Evolutionary conservation across 2,113 vertebrate species (phyloP).

Genomic region (Spea bombifrons): DNA sequence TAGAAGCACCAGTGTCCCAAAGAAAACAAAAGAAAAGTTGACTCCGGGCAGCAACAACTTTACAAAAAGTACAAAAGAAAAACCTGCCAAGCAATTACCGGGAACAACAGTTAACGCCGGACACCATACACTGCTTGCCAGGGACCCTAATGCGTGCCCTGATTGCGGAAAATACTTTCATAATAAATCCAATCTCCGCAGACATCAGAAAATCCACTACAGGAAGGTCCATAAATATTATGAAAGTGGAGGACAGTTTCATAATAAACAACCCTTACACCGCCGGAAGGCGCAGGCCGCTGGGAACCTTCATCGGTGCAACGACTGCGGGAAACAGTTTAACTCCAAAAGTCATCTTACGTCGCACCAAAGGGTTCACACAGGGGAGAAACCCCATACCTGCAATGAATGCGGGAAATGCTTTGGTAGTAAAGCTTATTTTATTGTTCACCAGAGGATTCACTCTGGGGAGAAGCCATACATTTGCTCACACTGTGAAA

Average conservation of each 20-base stretch:
- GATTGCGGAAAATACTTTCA: slow-evolving; percentile 26
- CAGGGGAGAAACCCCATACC: slow-evolving; percentile 44
- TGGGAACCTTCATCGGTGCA: slow-evolving; percentile 63
- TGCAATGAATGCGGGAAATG: slow-evolving; percentile 44
- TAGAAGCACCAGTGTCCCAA: too few relatives aligned
- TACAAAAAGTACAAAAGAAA: background rate
- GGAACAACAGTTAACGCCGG: background rate
- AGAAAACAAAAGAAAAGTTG: too few relatives aligned
- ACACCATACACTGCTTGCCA: background rate
- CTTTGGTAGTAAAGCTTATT: slow-evolving; percentile 44
- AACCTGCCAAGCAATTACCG: slow-evolving; percentile 34
- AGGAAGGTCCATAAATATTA: slow-evolving; percentile 48
- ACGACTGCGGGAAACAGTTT: slow-evolving; percentile 72
- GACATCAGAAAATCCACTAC: slow-evolving; percentile 25
- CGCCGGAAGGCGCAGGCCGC: slow-evolving; percentile 46
- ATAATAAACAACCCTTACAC: slow-evolving; percentile 50
- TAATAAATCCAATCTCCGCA: slow-evolving; percentile 24
- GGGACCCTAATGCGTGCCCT: background rate
- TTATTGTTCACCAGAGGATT: slow-evolving; percentile 47
- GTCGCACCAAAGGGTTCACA: slow-evolving; percentile 53
- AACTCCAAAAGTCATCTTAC: slow-evolving; percentile 70
- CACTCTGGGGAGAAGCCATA: slow-evolving; percentile 48
- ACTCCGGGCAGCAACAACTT: too few relatives aligned
- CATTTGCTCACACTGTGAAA: slow-evolving; percentile 41
- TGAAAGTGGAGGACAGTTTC: slow-evolving; percentile 43